These are phyloP conservation scores for Aphidoletes aphidimyza DNA, from an alignment of 2,888 invertebrate genomes.

Conservation along the genomic window DNA sequence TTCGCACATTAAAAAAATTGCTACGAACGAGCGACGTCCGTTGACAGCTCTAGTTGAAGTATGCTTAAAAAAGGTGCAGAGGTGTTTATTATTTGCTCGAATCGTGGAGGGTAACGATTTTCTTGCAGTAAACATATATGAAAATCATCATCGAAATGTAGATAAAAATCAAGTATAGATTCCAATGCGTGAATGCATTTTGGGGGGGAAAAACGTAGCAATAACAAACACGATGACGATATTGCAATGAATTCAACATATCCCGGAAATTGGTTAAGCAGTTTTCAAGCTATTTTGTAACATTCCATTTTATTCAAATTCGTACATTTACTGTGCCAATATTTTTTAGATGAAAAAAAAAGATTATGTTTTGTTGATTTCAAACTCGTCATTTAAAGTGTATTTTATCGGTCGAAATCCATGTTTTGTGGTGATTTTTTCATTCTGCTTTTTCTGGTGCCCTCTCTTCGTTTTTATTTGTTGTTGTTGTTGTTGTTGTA, in stretches of 20 bases:
- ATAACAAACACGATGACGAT: background rate
- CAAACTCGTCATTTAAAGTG: slow-evolving; percentile 46
- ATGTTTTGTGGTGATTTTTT: slow-evolving; percentile 32
- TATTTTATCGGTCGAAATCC: slow-evolving; percentile 42
- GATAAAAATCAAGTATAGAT: too few species aligned
- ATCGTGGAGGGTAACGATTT: too few species aligned
- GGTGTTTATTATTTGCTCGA: too few species aligned
- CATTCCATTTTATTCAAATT: background rate
- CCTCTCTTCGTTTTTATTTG: too few species aligned
- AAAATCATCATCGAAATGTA: too few species aligned
- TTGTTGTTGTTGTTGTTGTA: background rate
- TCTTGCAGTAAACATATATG: too few species aligned
- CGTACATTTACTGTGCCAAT: background rate
- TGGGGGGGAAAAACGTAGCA: background rate
- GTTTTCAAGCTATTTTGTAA: background rate
- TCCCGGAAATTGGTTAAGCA: slow-evolving; percentile 42
- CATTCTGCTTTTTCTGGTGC: background rate
- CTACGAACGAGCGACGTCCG: too few species aligned
- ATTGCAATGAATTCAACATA: slow-evolving; percentile 22
- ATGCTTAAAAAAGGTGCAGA: too few species aligned
- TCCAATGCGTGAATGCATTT: too few species aligned
- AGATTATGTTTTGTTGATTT: background rate
- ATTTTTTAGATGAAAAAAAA: background rate
- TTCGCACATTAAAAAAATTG: too few species aligned
- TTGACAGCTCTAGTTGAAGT: too few species aligned